Conservation (phyloP, 1,140 invertebrate species). For the Drosophila biarmipes region DNA sequence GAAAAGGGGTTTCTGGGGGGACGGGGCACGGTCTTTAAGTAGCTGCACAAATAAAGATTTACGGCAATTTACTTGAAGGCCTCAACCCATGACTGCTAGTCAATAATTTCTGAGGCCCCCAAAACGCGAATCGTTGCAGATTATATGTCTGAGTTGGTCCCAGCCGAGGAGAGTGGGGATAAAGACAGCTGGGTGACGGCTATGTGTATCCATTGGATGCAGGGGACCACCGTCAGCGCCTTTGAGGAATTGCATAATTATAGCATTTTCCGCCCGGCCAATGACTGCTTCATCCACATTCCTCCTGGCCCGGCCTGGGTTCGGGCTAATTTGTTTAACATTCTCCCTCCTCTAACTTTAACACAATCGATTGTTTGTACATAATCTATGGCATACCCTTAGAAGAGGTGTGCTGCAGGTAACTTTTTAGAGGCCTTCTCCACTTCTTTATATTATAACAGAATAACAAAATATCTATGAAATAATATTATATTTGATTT, state of each 20-base stretch:
- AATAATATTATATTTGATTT: too few species aligned
- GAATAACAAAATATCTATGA: too few species aligned
- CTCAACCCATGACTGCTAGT: conserved; percentile 63
- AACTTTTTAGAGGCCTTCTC: too few species aligned
- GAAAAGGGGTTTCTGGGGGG: conserved; percentile 1
- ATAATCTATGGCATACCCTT: conserved; percentile 27
- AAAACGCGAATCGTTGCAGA: conserved; percentile 62
- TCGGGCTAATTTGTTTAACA: conserved; percentile 66
- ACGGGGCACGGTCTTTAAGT: conserved; percentile 58
- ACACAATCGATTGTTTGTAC: conserved; percentile 47
- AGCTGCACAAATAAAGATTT: conserved; percentile 82
- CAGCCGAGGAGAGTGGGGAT: background rate
- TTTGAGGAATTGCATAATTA: conserved; percentile 84
- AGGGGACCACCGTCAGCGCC: conserved; percentile 77
- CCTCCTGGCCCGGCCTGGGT: conserved; percentile 47
- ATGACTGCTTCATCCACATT: conserved; percentile 48
- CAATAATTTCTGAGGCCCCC: conserved; percentile 73
- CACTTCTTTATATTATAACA: too few species aligned
- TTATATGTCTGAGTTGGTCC: conserved; percentile 45
- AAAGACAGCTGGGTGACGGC: background rate
- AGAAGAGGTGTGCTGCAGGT: background rate
- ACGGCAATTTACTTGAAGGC: conserved; percentile 76
- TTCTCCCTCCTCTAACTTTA: conserved; percentile 26
- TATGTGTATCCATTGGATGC: background rate
- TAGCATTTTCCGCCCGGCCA: conserved; percentile 66